Evolutionary conservation across 2,113 vertebrate species (phyloP).

Genomic region (Hippocampus mohnikei): DNA sequence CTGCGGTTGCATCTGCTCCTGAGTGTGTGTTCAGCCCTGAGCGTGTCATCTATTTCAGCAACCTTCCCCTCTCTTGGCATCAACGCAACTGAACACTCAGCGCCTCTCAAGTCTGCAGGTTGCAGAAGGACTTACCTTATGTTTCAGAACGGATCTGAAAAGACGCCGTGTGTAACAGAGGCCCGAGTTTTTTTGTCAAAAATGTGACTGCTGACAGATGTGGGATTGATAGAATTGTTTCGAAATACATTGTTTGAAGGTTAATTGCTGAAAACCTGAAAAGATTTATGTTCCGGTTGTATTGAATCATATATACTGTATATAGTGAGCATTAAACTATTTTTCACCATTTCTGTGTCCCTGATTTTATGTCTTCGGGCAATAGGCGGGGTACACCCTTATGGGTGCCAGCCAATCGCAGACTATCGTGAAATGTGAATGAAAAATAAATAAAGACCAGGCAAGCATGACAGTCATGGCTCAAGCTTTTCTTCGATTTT

Average conservation of each 20-base stretch:
- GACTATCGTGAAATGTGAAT: too few species aligned
- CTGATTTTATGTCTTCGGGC: neutral
- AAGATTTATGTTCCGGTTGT: neutral
- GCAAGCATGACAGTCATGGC: too few species aligned
- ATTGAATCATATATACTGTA: neutral
- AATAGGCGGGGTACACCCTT: too few species aligned
- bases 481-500: too few species aligned
- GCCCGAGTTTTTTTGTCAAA: conserved; percentile 23
- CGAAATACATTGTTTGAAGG: neutral
- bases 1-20: conserved; percentile 67
- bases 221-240: conserved; percentile 21
- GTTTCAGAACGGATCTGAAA: conserved; percentile 24
- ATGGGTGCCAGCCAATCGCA: too few species aligned
- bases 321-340: neutral
- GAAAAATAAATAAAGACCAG: too few species aligned
- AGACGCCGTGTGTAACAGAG: conserved; percentile 5
- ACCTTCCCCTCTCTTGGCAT: conserved; percentile 61
- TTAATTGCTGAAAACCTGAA: neutral
- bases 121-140: conserved; percentile 33
- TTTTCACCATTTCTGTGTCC: neutral
- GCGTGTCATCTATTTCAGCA: conserved; percentile 70
- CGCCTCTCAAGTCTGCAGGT: conserved; percentile 49
- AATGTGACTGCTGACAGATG: conserved; percentile 19
- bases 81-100: conserved; percentile 46
- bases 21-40: conserved; percentile 66